Percentiles rank a stretch among this genome's conserved stretches.
phyloP scores from a whole-genome alignment of 2,888 invertebrate genomes.

The Heteromyza rotundicornis region DNA sequence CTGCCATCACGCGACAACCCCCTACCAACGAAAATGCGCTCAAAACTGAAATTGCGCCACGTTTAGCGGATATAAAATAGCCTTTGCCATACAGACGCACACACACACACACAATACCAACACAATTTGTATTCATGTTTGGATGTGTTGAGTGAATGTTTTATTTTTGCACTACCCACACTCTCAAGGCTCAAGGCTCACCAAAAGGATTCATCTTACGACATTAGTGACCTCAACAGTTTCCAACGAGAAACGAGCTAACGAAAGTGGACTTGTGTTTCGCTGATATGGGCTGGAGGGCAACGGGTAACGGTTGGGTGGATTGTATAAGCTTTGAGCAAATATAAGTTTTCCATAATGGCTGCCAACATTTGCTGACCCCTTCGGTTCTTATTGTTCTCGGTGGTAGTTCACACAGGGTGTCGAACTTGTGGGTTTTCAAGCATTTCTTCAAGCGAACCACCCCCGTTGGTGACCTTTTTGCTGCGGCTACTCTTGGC shows the following conservation, averaged over 20 bases:
- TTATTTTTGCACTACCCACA: slow-evolving; percentile 50
- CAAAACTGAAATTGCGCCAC: not conserved
- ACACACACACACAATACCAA: slow-evolving; percentile 28
- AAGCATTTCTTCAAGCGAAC: slow-evolving; percentile 7
- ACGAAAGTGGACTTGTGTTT: slow-evolving; percentile 5
- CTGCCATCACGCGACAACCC: slow-evolving; percentile 24
- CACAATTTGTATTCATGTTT: slow-evolving; percentile 18
- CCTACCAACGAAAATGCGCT: too few relatives aligned
- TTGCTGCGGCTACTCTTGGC: too few relatives aligned
- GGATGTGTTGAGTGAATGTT: slow-evolving; percentile 35
- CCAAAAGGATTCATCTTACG: slow-evolving; percentile 54
- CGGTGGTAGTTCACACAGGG: slow-evolving; percentile 28
- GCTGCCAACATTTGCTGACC: slow-evolving; percentile 37
- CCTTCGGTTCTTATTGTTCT: not conserved
- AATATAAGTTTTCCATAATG: slow-evolving; percentile 53
- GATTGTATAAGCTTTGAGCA: slow-evolving; percentile 36
- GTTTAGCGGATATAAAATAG: not conserved
- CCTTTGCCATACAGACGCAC: not conserved
- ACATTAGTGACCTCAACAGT: slow-evolving; percentile 56
- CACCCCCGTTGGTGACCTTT: not conserved
- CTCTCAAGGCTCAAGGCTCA: slow-evolving; percentile 42
- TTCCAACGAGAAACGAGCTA: slow-evolving; percentile 20
- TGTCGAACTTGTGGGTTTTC: slow-evolving; percentile 44
- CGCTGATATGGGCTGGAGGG: slow-evolving; percentile 20
- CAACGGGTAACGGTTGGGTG: slow-evolving; percentile 11